Evolutionary conservation across 2,888 invertebrate genomes (phyloP).

Genomic region (Sclerodermus sp.): DNA sequence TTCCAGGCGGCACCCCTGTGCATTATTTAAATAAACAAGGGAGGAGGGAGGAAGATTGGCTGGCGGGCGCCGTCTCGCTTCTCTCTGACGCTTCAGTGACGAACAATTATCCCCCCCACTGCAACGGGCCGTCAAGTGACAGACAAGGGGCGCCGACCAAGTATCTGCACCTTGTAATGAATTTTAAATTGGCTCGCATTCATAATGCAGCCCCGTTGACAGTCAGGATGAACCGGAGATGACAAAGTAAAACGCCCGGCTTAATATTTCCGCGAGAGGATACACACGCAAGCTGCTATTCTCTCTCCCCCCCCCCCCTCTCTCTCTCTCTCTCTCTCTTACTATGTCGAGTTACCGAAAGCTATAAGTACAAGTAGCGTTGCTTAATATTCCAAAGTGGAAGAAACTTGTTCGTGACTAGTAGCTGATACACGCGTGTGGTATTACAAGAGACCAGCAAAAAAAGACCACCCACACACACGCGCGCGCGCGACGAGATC

Average conservation of each 20-base stretch:
- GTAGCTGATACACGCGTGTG: no score
- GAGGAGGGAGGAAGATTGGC: conserved; percentile 41
- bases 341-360: no score
- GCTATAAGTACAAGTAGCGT: no score
- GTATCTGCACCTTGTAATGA: conserved; percentile 48
- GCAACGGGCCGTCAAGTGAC: conserved; percentile 10
- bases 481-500: no score
- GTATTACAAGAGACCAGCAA: no score
- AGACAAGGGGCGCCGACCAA: conserved; percentile 29
- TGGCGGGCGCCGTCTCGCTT: conserved; percentile 17
- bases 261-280: no score
- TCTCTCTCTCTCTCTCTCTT: no score
- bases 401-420: no score
- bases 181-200: conserved; percentile 57
- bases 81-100: conserved; percentile 41
- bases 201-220: conserved; percentile 52
- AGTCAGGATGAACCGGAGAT: conserved; percentile 48
- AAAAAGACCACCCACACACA: no score
- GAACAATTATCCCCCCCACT: conserved; percentile 56
- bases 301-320: no score
- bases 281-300: no score
- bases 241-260: conserved; percentile 50
- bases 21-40: conserved; percentile 58
- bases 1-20: conserved; percentile 35
- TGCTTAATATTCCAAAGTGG: no score